Base-by-base conservation (phyloP, 2,888 invertebrate species). In the Uropetala carovei region DNA sequence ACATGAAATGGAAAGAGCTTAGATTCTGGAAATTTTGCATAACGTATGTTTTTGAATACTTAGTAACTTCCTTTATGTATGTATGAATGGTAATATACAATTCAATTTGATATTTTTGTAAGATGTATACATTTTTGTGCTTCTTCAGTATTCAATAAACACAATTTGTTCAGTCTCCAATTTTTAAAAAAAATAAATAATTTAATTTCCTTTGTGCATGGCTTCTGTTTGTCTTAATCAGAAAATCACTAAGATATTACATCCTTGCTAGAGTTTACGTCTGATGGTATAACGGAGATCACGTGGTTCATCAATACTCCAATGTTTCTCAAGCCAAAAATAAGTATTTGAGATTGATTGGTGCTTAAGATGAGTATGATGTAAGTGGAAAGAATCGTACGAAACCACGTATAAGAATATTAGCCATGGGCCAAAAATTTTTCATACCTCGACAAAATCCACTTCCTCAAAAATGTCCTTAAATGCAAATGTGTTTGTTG, bases 131-230 rank as follows among this genome's bases (percentile, higher is more conserved):
- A 18, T 64, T 64, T 56, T 60, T 89, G n/a, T n/a, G 56, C 43
- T 68, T 64, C 60, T 64, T 64, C 64, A 64, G 64, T 64, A 64
- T 30, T 89, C 56, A 14, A 64, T n/a, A 18, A 43, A 89, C 89
- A 64, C 89, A 89, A 27, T 13, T 11, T 27, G 30, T 64, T 89
- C 56, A 64, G 64, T 89, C 68, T 89, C 89, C 68, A 64, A 22
- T 18, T 10, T 11, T 89, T 64, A 64, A 89, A 89, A 75, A 89
- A 89, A 64, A 64, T 86, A 86, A 86, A 86, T 64, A 89, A 43
- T 64, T 64, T 64, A 18, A 43, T 64, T 68, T 85, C 27, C n/a
- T 64, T 43, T n/a, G 64, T 56, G 43, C 56, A 68, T 43, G 64
- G 64, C 89, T 64, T 43, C 3, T 27, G 13, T 68, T n/a, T 30